phyloP scores from a whole-genome alignment of 1,140 invertebrate species.

The Hermetia illucens region DNA sequence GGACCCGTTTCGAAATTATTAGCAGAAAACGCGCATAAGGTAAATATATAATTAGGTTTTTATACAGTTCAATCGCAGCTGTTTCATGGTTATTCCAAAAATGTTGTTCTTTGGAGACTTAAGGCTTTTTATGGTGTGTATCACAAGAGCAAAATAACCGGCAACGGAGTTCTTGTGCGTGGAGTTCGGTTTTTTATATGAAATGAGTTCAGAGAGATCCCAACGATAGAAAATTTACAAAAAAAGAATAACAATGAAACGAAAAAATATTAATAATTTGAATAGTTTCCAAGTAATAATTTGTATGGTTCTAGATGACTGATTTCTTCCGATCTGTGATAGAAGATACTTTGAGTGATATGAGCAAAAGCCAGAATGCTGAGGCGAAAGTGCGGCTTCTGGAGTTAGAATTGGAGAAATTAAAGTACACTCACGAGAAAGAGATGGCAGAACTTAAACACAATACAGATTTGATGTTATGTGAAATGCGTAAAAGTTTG shows the following conservation, averaged over 20 bases:
- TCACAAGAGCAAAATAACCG: no score
- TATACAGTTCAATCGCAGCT: no score
- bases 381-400: constrained; percentile 41
- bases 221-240: no score
- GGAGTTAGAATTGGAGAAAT: constrained; percentile 46
- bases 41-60: constrained; percentile 14
- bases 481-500: constrained; percentile 47
- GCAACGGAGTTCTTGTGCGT: no score
- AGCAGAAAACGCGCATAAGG: constrained; percentile 34
- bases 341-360: constrained; percentile 40
- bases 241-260: no score
- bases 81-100: no score
- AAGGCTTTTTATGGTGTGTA: no score
- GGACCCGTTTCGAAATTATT: constrained; percentile 29
- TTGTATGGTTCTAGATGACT: constrained; percentile 30
- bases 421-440: constrained; percentile 39
- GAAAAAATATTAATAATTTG: no score
- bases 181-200: no score
- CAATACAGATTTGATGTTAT: constrained; percentile 25
- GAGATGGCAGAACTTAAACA: constrained; percentile 34
- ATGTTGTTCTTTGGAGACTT: no score
- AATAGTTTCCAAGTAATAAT: no score
- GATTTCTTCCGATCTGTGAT: constrained; percentile 40
- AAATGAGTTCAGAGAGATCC: no score
- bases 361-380: constrained; percentile 27